A percentile compares a stretch with the other conserved stretches of the same genome.
Conservation (phyloP, 2,888 invertebrate species). For the Spodoptera littoralis region DNA sequence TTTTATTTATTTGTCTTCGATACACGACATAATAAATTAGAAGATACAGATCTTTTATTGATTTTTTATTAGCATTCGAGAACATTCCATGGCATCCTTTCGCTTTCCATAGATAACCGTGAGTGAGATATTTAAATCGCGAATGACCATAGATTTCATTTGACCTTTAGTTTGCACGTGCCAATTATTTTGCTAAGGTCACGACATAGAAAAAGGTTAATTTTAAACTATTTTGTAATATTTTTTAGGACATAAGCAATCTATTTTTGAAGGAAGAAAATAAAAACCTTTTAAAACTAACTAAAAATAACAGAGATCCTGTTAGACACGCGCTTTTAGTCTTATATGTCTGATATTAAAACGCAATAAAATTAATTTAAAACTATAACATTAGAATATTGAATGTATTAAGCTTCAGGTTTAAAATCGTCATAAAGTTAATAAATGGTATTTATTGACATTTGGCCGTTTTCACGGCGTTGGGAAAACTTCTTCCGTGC, state of each 20-base stretch:
- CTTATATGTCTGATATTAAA: too few relatives aligned
- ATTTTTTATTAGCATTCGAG: too few relatives aligned
- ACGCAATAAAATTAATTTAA: too few relatives aligned
- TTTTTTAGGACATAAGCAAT: not conserved
- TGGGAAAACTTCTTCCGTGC: constrained; percentile 14
- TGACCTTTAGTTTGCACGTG: not conserved
- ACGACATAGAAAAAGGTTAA: constrained; percentile 18
- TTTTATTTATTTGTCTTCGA: not conserved
- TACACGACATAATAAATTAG: too few relatives aligned
- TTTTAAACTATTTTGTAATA: constrained; percentile 12
- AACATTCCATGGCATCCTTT: constrained; percentile 1
- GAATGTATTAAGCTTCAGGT: too few relatives aligned
- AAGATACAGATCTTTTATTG: too few relatives aligned
- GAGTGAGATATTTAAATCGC: not conserved
- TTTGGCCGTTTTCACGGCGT: not conserved
- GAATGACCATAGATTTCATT: constrained; percentile 7
- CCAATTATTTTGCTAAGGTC: constrained; percentile 15
- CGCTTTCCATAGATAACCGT: not conserved
- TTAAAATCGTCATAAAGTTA: too few relatives aligned
- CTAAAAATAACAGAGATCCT: too few relatives aligned
- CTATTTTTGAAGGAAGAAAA: not conserved
- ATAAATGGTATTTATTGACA: too few relatives aligned
- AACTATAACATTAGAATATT: too few relatives aligned
- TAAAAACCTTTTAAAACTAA: too few relatives aligned
- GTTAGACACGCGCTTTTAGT: too few relatives aligned